Evolutionary conservation across 2,113 vertebrate genomes (phyloP).

Genomic region (Bolborhynchus lineola): DNA sequence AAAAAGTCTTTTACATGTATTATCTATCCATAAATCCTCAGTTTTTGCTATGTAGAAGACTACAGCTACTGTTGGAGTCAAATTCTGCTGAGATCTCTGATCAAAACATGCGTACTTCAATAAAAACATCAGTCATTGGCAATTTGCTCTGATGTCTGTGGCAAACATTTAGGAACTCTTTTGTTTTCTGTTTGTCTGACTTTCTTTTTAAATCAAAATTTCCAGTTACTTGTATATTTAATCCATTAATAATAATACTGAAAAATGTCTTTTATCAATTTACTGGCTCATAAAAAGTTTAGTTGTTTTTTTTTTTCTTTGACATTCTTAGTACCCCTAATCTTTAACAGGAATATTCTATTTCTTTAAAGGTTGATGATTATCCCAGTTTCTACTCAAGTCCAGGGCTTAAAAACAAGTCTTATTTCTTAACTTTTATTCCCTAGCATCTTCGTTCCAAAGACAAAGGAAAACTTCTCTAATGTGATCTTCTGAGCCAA

Average conservation of each 20-base stretch:
- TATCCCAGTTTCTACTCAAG: neutral
- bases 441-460: neutral
- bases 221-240: neutral
- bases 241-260: neutral
- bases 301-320: neutral
- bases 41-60: neutral
- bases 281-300: neutral
- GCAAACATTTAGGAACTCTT: neutral
- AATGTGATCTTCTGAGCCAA: neutral
- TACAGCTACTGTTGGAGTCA: neutral
- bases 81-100: neutral
- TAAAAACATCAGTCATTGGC: neutral
- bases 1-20: neutral
- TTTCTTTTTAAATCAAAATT: neutral
- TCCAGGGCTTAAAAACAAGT: neutral
- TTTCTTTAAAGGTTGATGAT: neutral
- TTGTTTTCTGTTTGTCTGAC: neutral
- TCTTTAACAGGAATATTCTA: neutral
- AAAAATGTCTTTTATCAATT: neutral
- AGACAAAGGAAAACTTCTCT: slow-evolving; percentile 13
- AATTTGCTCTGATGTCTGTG: neutral
- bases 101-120: neutral
- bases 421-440: neutral
- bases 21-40: neutral
- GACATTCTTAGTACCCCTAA: neutral